phyloP scores from a whole-genome alignment of 2,888 invertebrate genomes.

The Mystacides longicornis region DNA sequence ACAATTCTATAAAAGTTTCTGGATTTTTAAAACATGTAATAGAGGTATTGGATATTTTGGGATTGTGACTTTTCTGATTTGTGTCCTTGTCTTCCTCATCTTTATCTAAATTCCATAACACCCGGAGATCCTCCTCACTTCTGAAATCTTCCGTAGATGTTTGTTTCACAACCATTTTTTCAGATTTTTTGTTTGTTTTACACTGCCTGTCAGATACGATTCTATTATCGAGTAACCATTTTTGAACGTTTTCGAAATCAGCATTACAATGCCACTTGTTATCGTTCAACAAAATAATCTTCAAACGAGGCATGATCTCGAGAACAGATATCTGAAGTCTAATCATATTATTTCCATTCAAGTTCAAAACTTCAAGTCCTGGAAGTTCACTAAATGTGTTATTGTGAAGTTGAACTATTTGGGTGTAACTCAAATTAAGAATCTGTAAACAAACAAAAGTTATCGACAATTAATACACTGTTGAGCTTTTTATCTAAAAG shows the following conservation, averaged over 20 bases:
- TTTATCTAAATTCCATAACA: constrained; percentile 39
- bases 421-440: constrained; percentile 52
- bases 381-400: constrained; percentile 48
- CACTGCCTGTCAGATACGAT: constrained; percentile 44
- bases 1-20: constrained; percentile 37
- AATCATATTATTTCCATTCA: constrained; percentile 55
- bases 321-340: constrained; percentile 45
- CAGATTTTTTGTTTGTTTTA: constrained; percentile 40
- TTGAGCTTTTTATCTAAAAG: not conserved
- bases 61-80: constrained; percentile 13
- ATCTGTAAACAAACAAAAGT: constrained; percentile 37
- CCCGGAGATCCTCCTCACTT: constrained; percentile 35
- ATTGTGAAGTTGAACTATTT: constrained; percentile 48
- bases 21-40: not conserved
- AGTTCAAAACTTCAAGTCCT: constrained; percentile 49
- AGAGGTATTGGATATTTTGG: constrained; percentile 11
- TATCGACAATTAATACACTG: not conserved
- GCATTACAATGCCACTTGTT: constrained; percentile 53
- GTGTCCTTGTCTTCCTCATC: constrained; percentile 25
- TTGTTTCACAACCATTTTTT: constrained; percentile 41
- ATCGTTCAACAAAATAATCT: constrained; percentile 45
- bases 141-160: constrained; percentile 30
- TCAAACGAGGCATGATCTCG: constrained; percentile 41
- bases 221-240: constrained; percentile 37
- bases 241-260: constrained; percentile 38